Percentiles rank a stretch among this genome's conserved stretches.
These are phyloP conservation scores for Lithophane socia DNA, from an alignment of 2,888 invertebrate species.

Conservation along the genomic window DNA sequence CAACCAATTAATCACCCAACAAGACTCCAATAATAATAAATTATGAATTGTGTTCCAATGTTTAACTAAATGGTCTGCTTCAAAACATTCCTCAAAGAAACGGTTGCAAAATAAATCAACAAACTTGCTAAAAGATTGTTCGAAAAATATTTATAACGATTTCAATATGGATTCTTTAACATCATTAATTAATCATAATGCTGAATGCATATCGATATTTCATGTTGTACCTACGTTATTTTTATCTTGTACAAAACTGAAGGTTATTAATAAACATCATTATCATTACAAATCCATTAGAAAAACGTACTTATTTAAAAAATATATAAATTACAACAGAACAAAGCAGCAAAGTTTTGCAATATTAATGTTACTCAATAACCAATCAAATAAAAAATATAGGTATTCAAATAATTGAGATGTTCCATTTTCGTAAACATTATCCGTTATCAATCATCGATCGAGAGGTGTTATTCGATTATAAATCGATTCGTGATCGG, in stretches of 20 bases:
- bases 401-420: conserved; percentile 64
- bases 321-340: conserved; percentile 3
- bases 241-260: conserved; percentile 29
- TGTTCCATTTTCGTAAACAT: conserved; percentile 61
- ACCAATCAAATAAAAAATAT: conserved; percentile 38
- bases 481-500: conserved; percentile 70
- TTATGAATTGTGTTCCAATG: conserved; percentile 14
- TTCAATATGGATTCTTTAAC: conserved; percentile 50
- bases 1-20: conserved; percentile 9
- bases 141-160: conserved; percentile 52
- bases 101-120: conserved; percentile 50
- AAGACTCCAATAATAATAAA: conserved; percentile 10
- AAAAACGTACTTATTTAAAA: conserved; percentile 22
- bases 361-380: conserved; percentile 45
- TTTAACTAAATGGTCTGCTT: conserved; percentile 6
- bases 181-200: conserved; percentile 58
- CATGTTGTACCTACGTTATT: conserved; percentile 24
- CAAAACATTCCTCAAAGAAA: conserved; percentile 29
- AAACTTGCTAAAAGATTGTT: conserved; percentile 50
- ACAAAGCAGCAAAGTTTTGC: conserved; percentile 21
- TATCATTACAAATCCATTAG: conserved; percentile 32
- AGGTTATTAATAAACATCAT: conserved; percentile 44
- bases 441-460: conserved; percentile 59
- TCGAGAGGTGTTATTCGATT: conserved; percentile 64
- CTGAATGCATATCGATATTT: conserved; percentile 49